Percentiles rank a stretch among this genome's conserved stretches.
phyloP scores from a whole-genome alignment of 2,797 vertebrate genomes.

The Poeciliopsis gracilis region DNA sequence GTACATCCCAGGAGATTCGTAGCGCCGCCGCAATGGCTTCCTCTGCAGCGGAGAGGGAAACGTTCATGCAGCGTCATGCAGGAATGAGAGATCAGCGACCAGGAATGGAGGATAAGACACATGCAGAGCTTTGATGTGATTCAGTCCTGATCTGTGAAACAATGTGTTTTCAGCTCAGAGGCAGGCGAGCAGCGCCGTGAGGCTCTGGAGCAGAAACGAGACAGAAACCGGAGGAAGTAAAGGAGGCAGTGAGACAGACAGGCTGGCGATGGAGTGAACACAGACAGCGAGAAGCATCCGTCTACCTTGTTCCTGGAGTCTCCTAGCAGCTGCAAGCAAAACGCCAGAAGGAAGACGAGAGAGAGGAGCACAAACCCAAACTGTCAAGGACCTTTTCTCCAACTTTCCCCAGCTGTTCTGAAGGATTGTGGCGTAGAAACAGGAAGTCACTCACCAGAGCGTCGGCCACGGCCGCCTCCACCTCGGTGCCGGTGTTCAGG shows the following conservation, averaged over 20 bases:
- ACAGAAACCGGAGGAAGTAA: conserved; percentile 4
- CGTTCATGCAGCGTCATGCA: not conserved
- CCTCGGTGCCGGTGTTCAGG: conserved; percentile 94
- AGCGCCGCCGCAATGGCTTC: conserved; percentile 91
- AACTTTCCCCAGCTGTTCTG: not conserved
- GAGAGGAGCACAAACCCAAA: conserved; percentile 19
- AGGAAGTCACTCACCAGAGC: conserved; percentile 88
- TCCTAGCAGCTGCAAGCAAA: conserved; percentile 96
- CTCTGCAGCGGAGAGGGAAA: conserved; percentile 76
- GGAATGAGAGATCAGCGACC: not conserved
- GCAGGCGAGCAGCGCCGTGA: conserved; percentile 39
- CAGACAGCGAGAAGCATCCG: conserved; percentile 78
- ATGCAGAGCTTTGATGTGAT: not conserved
- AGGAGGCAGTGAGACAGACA: not conserved
- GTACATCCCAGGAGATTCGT: conserved; percentile 95
- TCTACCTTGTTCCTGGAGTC: conserved; percentile 99
- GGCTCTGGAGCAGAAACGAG: not conserved
- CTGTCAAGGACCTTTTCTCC: not conserved
- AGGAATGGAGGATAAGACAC: not conserved
- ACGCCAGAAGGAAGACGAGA: conserved; percentile 86
- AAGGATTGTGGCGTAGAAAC: not conserved
- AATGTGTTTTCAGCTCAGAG: conserved; percentile 8
- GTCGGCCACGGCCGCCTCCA: conserved; percentile 96
- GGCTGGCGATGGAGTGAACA: conserved; percentile 53
- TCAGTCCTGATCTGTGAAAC: not conserved